Conservation (phyloP, 2,888 invertebrate species). For the Andrena trimmerana region DNA sequence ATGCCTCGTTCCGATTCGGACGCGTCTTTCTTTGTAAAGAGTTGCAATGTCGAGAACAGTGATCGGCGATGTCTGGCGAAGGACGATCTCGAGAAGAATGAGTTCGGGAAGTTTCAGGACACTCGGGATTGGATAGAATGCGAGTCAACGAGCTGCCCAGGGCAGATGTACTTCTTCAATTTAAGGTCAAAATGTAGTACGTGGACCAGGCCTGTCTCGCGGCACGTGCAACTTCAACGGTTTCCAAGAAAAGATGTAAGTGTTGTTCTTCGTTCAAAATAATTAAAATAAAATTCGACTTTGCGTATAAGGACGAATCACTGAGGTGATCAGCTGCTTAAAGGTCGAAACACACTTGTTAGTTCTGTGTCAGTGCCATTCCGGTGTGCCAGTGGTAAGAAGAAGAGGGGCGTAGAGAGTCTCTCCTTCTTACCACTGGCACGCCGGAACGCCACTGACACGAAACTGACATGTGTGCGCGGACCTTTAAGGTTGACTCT, state of each 20-base stretch:
- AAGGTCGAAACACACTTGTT: too few species aligned
- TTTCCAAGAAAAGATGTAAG: constrained; percentile 33
- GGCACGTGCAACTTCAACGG: constrained; percentile 52
- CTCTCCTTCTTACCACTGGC: too few species aligned
- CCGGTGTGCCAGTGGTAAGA: too few species aligned
- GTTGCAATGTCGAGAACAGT: too few species aligned
- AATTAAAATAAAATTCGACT: too few species aligned
- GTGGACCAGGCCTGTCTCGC: constrained; percentile 70
- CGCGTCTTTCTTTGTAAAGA: not conserved
- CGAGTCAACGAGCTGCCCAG: constrained; percentile 68
- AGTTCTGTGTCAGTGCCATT: too few species aligned
- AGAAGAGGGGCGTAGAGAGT: too few species aligned
- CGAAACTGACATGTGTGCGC: too few species aligned
- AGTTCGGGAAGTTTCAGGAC: constrained; percentile 68
- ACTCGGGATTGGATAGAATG: constrained; percentile 75
- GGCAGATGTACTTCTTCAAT: constrained; percentile 69
- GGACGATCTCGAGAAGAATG: not conserved
- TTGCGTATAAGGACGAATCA: too few species aligned
- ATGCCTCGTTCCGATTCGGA: not conserved
- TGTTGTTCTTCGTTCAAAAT: not conserved
- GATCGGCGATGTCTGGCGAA: not conserved
- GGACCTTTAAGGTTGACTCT: too few species aligned
- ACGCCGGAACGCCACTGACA: too few species aligned
- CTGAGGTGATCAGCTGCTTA: too few species aligned
- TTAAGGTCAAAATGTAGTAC: constrained; percentile 61